Evolutionary conservation across 2,113 vertebrate species (phyloP).

Genomic region (Dascyllus trimaculatus): DNA sequence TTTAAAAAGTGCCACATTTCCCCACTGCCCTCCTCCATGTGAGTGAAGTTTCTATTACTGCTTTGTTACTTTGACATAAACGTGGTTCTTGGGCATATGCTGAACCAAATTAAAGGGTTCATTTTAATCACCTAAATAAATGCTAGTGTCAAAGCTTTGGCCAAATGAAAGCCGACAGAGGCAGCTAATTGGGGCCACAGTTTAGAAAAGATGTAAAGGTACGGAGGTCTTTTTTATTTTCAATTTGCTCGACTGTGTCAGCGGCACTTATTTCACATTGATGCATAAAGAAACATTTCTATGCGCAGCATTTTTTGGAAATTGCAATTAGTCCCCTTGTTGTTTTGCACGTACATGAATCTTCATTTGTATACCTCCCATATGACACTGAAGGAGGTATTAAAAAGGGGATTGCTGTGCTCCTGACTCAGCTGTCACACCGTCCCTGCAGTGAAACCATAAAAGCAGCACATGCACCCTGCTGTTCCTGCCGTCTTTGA

Average conservation of each 20-base stretch:
- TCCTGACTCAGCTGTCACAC: conserved; percentile 36
- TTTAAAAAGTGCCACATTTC: no score
- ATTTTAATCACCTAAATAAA: no score
- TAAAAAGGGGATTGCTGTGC: neutral
- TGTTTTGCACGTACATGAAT: conserved; percentile 16
- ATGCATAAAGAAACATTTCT: neutral
- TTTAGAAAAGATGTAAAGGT: neutral
- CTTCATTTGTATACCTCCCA: conserved; percentile 7
- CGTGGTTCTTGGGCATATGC: no score
- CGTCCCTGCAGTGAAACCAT: conserved; percentile 17
- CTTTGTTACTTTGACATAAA: no score
- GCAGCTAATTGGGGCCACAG: neutral
- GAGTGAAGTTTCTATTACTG: no score
- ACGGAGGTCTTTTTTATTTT: neutral
- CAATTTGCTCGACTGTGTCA: neutral
- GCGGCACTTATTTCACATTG: neutral
- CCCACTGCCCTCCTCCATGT: no score
- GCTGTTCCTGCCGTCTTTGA: conserved; percentile 35
- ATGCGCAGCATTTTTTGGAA: neutral
- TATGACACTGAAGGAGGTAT: conserved; percentile 10
- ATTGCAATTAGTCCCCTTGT: neutral
- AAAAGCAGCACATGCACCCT: conserved; percentile 41
- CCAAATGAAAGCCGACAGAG: no score
- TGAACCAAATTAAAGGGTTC: no score
- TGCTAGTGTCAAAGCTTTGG: no score